Base-by-base conservation (phyloP, 2,797 vertebrate genomes). In the Ataeniobius toweri region DNA sequence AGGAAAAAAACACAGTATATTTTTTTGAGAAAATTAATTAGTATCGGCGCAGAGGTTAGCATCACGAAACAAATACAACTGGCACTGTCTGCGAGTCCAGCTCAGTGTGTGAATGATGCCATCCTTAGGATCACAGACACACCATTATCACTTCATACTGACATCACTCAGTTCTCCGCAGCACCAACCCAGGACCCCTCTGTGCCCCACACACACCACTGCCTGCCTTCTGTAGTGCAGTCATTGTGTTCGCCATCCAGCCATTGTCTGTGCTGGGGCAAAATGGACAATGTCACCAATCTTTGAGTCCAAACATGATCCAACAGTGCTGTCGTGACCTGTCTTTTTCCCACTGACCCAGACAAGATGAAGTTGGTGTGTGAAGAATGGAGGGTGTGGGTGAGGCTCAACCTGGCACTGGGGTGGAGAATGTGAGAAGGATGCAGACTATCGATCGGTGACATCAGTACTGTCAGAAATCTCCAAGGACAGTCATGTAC, bases 131-230 rank as follows among this genome's bases (percentile, higher is more conserved):
- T 89, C 86, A 96, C 95, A 96, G 91, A 94, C 83, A 80, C 74
- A 78, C 89, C 88, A 94, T 96, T 96, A 94, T 95, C 80, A 84
- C 48, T 51, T 4, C 76, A 55, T 83, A 56, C 83, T 96, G 95
- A 95, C 94, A 94, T 95, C 94, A 95, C 88, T 86, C 85, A 70
- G 86, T 79, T 74, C 79, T 56, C 71, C 83, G 87, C 80, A 77
- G 48, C 77, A 77, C 77, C 76, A 70, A 75, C 13, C 28, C 65
- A 69, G 59, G 58, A 77, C 56, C 75, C 77, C 71, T 50, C 75
- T 78, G 39, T 46, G 9, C 39, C 83, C 76, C 79, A 78, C 86
- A 79, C 75, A 67, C 36, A 13, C 39, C 16, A 24, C 65, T 14
- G 1, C 78, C 74, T 59, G 77, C 80, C 85, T 78, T 79, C 72